Base-by-base conservation (phyloP, 2,113 vertebrate genomes). In the Aphyosemion australe region DNA sequence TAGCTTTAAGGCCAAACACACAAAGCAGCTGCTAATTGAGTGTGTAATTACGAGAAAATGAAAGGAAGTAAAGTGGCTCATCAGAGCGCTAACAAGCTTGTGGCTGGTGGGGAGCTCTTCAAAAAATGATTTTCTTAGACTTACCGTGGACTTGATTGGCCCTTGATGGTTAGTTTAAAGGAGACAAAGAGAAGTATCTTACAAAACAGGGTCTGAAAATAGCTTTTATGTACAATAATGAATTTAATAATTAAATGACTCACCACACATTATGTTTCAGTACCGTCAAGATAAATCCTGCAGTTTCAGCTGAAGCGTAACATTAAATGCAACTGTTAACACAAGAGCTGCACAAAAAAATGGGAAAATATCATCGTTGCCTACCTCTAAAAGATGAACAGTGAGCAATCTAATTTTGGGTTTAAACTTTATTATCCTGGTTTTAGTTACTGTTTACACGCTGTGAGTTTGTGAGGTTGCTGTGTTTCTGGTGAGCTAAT, bases 61-160 rank as follows among this genome's bases (percentile, higher is more conserved):
- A 89, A 74, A 69, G 82, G 74, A 89, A 77, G 79, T 69, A 85
- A 86, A 89, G 76, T 83, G 82, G 72, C 82, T 88, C 85, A 90
- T 90, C 87, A 83, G 71, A 64, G 65, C 63, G 74, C 82, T 87
- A 88, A 91, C 85, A 91, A 88, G 78, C 77, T 68, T 75, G 76
- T 84, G 78, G 86, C 84, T 68, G 74, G 63, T 71, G 43, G 82
- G 72, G 83, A 84, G 55, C 55, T 84, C 76, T 83, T 81, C 69
- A 74, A 82, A 84, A 87, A 8, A 82, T 62, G 41, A 72, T 37
- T 79, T 69, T 55, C 45, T 55, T 71, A 66, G 60, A 56, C 71
- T 78, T 55, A 66, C 54, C 45, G 60, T 63, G 66, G 56, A 76
- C 87, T 54, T 73, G 65, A 73, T 51, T 71, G 31, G 48, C 7